A percentile compares a stretch with the other conserved stretches of the same genome.
Evolutionary conservation across 2,888 invertebrate species (phyloP).

Genomic region (Glyphotaelius pellucidus): DNA sequence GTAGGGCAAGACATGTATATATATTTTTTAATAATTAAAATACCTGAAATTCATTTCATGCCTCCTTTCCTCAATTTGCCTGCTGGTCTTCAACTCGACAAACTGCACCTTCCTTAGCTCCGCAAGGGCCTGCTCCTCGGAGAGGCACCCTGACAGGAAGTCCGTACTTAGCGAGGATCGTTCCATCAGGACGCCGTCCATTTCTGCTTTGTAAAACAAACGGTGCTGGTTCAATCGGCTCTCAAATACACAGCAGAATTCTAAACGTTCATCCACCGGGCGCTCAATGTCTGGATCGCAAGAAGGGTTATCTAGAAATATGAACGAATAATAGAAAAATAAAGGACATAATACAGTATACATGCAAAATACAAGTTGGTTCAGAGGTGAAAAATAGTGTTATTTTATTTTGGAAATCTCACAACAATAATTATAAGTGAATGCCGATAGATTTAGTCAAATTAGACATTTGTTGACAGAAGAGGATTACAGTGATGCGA

Average conservation of each 20-base stretch:
- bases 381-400: too few species aligned
- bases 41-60: conserved; percentile 78
- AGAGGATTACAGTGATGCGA: too few species aligned
- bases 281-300: conserved; percentile 74
- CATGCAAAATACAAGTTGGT: too few species aligned
- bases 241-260: conserved; percentile 82
- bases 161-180: not conserved
- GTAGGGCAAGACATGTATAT: too few species aligned
- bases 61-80: conserved; percentile 75
- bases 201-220: conserved; percentile 86
- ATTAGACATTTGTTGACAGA: too few species aligned
- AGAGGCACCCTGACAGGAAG: not conserved
- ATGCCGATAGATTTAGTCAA: too few species aligned
- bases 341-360: too few species aligned
- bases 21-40: too few species aligned
- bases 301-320: conserved; percentile 73
- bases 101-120: conserved; percentile 75
- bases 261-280: conserved; percentile 82
- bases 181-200: conserved; percentile 79
- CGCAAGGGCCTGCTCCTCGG: conserved; percentile 68
- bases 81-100: conserved; percentile 85
- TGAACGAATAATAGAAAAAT: too few species aligned
- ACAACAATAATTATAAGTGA: too few species aligned
- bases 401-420: too few species aligned
- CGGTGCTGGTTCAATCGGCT: conserved; percentile 78